A percentile compares a stretch with the other conserved stretches of the same genome.
Evolutionary conservation across 2,888 invertebrate genomes (phyloP).

Genomic region (Dascillus cervinus): DNA sequence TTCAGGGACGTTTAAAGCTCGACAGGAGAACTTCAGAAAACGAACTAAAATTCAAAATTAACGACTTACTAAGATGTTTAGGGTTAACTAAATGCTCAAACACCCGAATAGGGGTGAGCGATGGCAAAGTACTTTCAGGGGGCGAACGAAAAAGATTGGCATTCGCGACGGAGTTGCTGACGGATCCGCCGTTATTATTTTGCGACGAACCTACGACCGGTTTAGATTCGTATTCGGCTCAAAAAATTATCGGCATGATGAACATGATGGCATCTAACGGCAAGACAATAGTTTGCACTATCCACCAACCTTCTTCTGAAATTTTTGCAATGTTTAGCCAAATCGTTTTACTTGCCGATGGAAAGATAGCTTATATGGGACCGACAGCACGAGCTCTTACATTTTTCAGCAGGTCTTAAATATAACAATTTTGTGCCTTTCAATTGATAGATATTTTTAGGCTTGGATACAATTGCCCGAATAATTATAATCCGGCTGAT

Average conservation of each 20-base stretch:
- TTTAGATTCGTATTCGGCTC: slow-evolving; percentile 85
- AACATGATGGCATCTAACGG: slow-evolving; percentile 64
- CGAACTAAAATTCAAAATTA: slow-evolving; percentile 59
- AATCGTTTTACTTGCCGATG: slow-evolving; percentile 74
- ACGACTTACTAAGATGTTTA: slow-evolving; percentile 62
- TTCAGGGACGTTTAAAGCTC: slow-evolving; percentile 70
- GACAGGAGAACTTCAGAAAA: slow-evolving; percentile 56
- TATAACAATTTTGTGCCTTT: slow-evolving; percentile 4
- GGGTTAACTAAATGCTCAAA: slow-evolving; percentile 63
- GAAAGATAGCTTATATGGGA: slow-evolving; percentile 79
- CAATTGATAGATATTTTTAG: slow-evolving; percentile 37
- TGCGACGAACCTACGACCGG: slow-evolving; percentile 97
- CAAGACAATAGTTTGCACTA: slow-evolving; percentile 84
- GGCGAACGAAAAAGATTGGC: slow-evolving; percentile 89
- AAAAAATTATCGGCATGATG: slow-evolving; percentile 67
- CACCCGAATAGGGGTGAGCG: slow-evolving; percentile 69
- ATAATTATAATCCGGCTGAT: slow-evolving; percentile 84
- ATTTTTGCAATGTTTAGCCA: slow-evolving; percentile 77
- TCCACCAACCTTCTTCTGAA: slow-evolving; percentile 90
- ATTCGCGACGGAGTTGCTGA: slow-evolving; percentile 87
- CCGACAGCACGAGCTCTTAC: slow-evolving; percentile 54
- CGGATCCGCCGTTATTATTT: slow-evolving; percentile 86
- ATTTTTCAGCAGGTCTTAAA: slow-evolving; percentile 60
- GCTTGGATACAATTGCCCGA: slow-evolving; percentile 67
- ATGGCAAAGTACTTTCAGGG: slow-evolving; percentile 78